A percentile compares a stretch with the other conserved stretches of the same genome.
Evolutionary conservation across 2,888 invertebrate species (phyloP).

Genomic region (Leptopilina myrica): DNA sequence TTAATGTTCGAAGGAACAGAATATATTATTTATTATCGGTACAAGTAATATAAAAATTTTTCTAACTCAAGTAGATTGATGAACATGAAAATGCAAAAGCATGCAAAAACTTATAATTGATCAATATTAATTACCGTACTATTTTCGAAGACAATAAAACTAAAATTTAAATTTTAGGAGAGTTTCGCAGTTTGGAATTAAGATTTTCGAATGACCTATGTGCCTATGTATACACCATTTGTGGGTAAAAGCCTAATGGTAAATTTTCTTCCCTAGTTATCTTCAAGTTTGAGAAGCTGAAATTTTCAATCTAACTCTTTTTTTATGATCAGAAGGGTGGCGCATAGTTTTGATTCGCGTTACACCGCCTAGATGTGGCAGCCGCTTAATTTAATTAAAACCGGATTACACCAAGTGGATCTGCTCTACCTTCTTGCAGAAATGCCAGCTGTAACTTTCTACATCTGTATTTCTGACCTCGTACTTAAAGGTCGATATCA

Average conservation of each 20-base stretch:
- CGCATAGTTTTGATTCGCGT: conserved; percentile 8
- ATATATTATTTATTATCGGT: background rate
- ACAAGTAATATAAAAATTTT: background rate
- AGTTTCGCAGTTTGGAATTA: conserved; percentile 12
- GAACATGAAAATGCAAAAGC: too few relatives aligned
- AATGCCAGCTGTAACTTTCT: conserved; percentile 32
- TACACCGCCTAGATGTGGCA: conserved; percentile 22
- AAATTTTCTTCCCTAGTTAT: conserved; percentile 2
- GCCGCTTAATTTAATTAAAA: conserved; percentile 74
- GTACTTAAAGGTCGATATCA: conserved; percentile 41
- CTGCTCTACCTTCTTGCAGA: conserved; percentile 38
- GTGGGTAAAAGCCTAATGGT: conserved; percentile 20
- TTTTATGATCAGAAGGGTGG: conserved; percentile 14
- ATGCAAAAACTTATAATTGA: too few relatives aligned
- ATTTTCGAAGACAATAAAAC: too few relatives aligned
- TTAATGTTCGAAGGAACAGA: background rate
- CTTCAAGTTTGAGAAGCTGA: background rate
- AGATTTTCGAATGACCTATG: background rate
- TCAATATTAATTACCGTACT: too few relatives aligned
- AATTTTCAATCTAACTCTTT: conserved; percentile 33
- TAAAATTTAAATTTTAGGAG: background rate
- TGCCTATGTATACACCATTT: conserved; percentile 18
- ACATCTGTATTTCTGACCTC: conserved; percentile 43
- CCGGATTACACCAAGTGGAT: conserved; percentile 66
- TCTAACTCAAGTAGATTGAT: too few relatives aligned